Evolutionary conservation across 2,888 invertebrate species (phyloP), one percentile per base, ranked within the genome.

Genomic region (Mamestra brassicae): DNA sequence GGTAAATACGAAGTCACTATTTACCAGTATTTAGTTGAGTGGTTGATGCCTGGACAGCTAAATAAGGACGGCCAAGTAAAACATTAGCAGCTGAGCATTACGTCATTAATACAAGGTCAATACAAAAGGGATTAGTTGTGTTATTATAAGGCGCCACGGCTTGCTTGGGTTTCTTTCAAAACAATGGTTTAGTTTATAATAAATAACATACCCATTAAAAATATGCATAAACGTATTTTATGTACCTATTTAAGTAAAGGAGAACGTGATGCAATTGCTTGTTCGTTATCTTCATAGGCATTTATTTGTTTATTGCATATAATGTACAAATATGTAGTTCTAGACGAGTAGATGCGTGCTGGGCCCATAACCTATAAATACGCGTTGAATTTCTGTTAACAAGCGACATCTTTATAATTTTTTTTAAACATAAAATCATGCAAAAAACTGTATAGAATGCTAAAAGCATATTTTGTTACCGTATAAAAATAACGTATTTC

Each of bases 1-100:
- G 3, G 47, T 68, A 47, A 74, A 71, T 34, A 77, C 70, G 10
- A 36, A 63, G 72, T 73, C 80, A 82, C 54, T 66, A 73, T 50
- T 83, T 5, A 45, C 57, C 11, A 67, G 74, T 74, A 72, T 54
- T 81, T 60, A 65, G 63, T 42, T 81, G 15, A 26, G 58, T 71
- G 38, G 45, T 50, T 63, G 36, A 10, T 57, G 13, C 38, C 63
- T 72, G 70, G 42, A 69, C 15, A 66, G 57, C 76, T 65, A 66
- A 78, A 81, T 78, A 81, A 52, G 72, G 69, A 47, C 0, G 50
- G 66, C 54, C 61, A 47, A 70, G 55, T 52, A 26, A 15, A 58
- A 47, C 26, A 57, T 26, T 67, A 42, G 57, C 66, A 66, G 67
- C 67, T 80, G 57, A 38, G 10, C n/a, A 38, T 79, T 26, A 69